Evolutionary conservation across 2,888 invertebrate species (phyloP), one percentile per base, ranked within the genome.

Genomic region (Acleris laterana): DNA sequence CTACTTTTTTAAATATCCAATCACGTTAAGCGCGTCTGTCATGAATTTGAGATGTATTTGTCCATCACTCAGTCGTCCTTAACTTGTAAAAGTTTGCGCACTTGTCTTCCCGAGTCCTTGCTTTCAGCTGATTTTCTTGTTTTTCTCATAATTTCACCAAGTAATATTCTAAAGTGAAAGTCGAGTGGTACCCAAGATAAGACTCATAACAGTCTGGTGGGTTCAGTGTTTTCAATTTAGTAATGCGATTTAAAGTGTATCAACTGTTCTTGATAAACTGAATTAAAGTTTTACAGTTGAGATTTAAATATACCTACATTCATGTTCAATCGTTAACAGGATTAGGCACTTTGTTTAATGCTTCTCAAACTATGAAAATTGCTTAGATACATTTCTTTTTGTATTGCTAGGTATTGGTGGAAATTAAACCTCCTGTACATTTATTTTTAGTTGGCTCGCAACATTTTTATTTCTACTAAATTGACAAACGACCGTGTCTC

Each of bases 111-210:
- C 65, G 6, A 65, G 65, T 59, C 55, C 53, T 32, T 62, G 55
- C 38, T 38, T 62, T 62, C 48, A 48, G 60, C 55, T 50, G 60
- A 60, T 56, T 61, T 60, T 65, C 60, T 46, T 65, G 56, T 65
- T 61, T 65, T 61, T 60, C 60, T 65, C 65, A 61, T 61, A 60
- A 65, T 65, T 61, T 65, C 55, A 56, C 55, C 38, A n/a, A 60
- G 60, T 61, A 61, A 65, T 65, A 56, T 61, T 61, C 60, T 44
- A 60, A 56, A 65, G 60, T 65, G 60, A 65, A 65, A 61, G 65
- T 44, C 65, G 60, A 65, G 65, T 65, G 32, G 59, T 22, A 44
- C 42, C 55, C 55, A 32, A 28, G 60, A 56, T 55, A 55, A 53
- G 65, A 61, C 46, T 61, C 17, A 20, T 61, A 32, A 65, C 65